Base-by-base conservation (phyloP, 2,113 vertebrate genomes). In the Takifugu flavidus region DNA sequence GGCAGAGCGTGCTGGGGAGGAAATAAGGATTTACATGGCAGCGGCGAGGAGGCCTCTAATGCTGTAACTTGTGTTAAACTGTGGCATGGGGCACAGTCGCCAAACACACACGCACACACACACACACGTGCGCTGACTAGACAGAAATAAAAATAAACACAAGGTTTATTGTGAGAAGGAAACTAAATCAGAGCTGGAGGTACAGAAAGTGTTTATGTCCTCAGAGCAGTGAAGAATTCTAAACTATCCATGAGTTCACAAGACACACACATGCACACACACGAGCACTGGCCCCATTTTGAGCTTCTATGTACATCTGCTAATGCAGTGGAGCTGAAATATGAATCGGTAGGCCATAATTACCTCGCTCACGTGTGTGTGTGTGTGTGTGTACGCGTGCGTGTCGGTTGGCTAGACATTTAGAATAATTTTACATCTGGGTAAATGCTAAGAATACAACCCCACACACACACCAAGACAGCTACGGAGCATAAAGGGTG, bases 1-100 rank as follows among this genome's bases (percentile, higher is more conserved):
- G 83, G 73, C 83, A 83, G 82, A 72, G 74, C 82, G 68, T 75
- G 77, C 77, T 81, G 78, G 55, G 79, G 75, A 80, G 82, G 85
- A 87, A 88, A 88, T 84, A 62, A 65, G 79, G 84, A 84, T 87
- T 83, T 82, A 74, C 82, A 72, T 80, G 68, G 72, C 73, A 59
- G 61, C 25, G 54, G 76, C 47, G 53, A 80, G 73, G 62, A 50
- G 15, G 62, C 65, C 74, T 75, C 72, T 63, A 75, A 79, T 74
- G 77, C 78, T 72, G 77, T 59, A 81, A 61, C 67, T 70, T 45
- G 1, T 70, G 72, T 86, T 83, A 67, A 61, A 62, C 70, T 53
- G 53, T 46, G 47, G n/a, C 15, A 3, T 67, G 62, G 67, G 31
- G 56, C 70, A 64, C 62, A 72, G 65, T 77, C 34, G 42, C 73